phyloP scores from a whole-genome alignment of 2,888 invertebrate species.

The Andrena minutula region DNA sequence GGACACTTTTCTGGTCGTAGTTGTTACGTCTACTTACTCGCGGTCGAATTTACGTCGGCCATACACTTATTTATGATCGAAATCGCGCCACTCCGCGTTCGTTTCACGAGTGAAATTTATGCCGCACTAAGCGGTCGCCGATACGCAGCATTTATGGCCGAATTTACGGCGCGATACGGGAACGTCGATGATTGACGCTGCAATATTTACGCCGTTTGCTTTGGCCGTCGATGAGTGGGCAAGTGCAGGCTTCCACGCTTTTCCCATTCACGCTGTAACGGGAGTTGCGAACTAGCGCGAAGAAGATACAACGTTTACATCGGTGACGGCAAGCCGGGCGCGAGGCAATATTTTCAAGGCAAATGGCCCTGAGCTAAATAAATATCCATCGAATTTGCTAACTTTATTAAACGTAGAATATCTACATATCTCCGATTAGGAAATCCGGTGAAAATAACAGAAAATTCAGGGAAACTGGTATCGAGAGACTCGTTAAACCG shows the following conservation, averaged over 20 bases:
- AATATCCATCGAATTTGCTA: neutral
- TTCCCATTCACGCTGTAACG: neutral
- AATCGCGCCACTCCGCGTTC: slow-evolving; percentile 23
- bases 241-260: neutral
- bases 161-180: slow-evolving; percentile 31
- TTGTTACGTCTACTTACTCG: slow-evolving; percentile 23
- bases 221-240: neutral
- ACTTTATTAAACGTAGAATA: too few relatives aligned
- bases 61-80: slow-evolving; percentile 37
- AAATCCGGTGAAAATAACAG: too few relatives aligned
- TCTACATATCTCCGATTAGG: too few relatives aligned
- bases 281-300: neutral
- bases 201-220: slow-evolving; percentile 40
- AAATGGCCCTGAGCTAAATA: neutral
- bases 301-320: neutral
- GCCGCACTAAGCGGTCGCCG: slow-evolving; percentile 37
- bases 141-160: slow-evolving; percentile 31
- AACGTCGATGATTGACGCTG: slow-evolving; percentile 38
- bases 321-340: neutral
- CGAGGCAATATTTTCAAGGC: neutral
- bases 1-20: neutral
- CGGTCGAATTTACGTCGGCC: slow-evolving; percentile 29
- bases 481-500: too few relatives aligned
- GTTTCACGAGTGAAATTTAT: slow-evolving; percentile 39
- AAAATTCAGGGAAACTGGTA: too few relatives aligned